These are phyloP conservation scores for Holothuria leucospilota DNA, from an alignment of 53 echinoderm and acorn worm species.

Conservation along the genomic window DNA sequence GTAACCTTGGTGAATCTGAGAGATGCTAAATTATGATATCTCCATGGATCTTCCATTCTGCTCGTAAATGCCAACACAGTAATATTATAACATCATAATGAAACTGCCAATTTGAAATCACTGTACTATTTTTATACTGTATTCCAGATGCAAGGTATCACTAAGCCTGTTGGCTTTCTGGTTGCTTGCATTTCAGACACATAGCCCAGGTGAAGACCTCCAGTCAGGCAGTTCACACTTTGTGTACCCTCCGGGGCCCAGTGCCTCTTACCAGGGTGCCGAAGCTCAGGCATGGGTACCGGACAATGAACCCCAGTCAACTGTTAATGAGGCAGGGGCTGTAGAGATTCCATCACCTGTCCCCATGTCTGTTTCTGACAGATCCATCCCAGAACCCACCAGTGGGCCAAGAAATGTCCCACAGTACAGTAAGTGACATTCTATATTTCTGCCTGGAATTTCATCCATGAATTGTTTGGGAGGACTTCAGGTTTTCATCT, in stretches of 20 bases:
- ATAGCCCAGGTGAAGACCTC: constrained; percentile 1
- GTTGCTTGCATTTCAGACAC: neutral
- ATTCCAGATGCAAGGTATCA: too few relatives aligned
- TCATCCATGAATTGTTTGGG: too few relatives aligned
- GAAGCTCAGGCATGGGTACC: constrained; percentile 41
- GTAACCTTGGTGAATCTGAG: too few relatives aligned
- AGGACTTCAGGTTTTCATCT: too few relatives aligned
- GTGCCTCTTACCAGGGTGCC: constrained; percentile 35
- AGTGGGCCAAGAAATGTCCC: neutral
- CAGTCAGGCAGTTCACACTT: constrained; percentile 7
- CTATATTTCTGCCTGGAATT: too few relatives aligned
- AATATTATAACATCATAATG: too few relatives aligned
- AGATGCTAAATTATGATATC: too few relatives aligned
- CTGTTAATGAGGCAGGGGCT: constrained; percentile 66
- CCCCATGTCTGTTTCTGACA: neutral
- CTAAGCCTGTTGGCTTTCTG: too few relatives aligned
- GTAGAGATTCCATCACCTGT: constrained; percentile 31
- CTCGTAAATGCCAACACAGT: too few relatives aligned
- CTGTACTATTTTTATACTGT: too few relatives aligned
- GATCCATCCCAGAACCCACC: neutral
- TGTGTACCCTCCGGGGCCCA: constrained; percentile 20
- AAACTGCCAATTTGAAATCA: too few relatives aligned
- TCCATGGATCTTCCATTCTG: too few relatives aligned
- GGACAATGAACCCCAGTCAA: constrained; percentile 83
- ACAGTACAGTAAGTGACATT: constrained; percentile 27